phyloP scores from a whole-genome alignment of 35 echinoderm and acorn worm genomes.

The Nesometra sesokonis region DNA sequence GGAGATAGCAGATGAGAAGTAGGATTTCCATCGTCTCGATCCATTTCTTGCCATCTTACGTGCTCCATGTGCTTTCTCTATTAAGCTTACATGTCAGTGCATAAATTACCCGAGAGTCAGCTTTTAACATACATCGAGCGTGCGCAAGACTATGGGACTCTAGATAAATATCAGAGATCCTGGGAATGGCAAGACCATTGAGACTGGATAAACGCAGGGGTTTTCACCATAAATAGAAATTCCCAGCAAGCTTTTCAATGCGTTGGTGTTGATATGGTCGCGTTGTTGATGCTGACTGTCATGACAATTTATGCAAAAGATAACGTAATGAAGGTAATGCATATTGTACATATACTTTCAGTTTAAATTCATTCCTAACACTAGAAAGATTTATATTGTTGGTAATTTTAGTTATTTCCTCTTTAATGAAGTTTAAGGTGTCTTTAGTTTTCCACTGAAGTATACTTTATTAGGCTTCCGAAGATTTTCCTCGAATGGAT shows the following conservation, averaged over 20 bases:
- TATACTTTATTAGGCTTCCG: background rate
- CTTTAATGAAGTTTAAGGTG: background rate
- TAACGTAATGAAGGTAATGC: background rate
- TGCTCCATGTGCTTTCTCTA: no score
- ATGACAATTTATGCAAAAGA: conserved; percentile 3
- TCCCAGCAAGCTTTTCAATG: background rate
- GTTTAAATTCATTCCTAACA: conserved; percentile 2
- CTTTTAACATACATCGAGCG: background rate
- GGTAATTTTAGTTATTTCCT: background rate
- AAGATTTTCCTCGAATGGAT: background rate
- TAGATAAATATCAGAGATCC: conserved; percentile 2
- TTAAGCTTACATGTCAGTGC: no score
- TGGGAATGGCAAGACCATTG: background rate
- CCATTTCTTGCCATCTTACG: no score
- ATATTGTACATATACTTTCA: background rate
- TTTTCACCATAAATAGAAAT: background rate
- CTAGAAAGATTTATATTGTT: background rate
- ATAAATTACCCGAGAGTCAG: no score
- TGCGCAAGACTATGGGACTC: no score
- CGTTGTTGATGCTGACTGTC: background rate
- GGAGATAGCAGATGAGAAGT: no score
- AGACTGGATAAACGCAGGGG: background rate
- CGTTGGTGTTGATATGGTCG: no score
- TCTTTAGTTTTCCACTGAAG: conserved; percentile 10
- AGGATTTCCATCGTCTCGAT: no score